Percentiles rank a stretch among this genome's conserved stretches.
Conservation (phyloP, 2,797 vertebrate genomes). For the Gambelia wislizenii region DNA sequence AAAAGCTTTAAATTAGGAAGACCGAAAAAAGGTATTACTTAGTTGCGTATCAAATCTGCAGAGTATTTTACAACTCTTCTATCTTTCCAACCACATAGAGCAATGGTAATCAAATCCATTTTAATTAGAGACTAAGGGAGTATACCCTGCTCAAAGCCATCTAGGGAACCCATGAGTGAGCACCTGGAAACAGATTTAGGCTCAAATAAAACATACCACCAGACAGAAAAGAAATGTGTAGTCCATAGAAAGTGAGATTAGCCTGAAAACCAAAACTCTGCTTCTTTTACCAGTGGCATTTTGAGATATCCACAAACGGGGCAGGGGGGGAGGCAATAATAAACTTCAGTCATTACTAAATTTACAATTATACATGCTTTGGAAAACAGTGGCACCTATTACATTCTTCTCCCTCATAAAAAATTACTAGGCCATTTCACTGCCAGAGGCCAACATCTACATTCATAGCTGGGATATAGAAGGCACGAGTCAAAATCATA, state of each 20-base stretch:
- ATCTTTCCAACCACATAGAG: not conserved
- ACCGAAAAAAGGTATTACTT: too few species aligned
- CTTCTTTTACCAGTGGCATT: not conserved
- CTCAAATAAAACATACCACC: not conserved
- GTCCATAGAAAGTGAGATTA: not conserved
- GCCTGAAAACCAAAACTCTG: not conserved
- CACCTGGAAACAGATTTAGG: not conserved
- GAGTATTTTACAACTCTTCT: not conserved
- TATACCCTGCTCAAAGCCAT: not conserved
- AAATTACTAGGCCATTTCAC: slow-evolving; percentile 1
- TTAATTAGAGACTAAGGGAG: not conserved
- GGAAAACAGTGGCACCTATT: not conserved
- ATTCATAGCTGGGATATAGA: not conserved
- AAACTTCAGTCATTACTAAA: not conserved
- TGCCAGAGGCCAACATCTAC: not conserved
- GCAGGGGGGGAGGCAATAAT: not conserved
- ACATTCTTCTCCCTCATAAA: not conserved
- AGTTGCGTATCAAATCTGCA: not conserved
- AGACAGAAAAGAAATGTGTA: not conserved
- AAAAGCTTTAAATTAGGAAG: not conserved
- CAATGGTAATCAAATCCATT: not conserved
- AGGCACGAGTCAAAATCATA: not conserved
- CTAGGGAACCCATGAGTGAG: not conserved
- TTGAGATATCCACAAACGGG: not conserved
- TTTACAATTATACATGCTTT: not conserved